Base-by-base conservation (phyloP, 2,113 vertebrate species). In the Nasalis larvatus region DNA sequence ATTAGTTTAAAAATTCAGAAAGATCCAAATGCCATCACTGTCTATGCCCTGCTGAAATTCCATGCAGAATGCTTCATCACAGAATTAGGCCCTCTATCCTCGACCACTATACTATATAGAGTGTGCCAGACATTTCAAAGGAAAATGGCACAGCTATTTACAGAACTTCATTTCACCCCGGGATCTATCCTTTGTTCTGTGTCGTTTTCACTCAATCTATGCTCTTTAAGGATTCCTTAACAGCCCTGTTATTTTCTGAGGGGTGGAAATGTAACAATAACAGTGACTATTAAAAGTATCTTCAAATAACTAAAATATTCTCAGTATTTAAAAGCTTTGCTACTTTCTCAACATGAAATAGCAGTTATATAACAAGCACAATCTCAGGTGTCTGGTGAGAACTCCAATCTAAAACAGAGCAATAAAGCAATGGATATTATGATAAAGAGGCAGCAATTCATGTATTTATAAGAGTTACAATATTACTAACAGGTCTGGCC, bases 121-220 rank as follows among this genome's bases (percentile, higher is more conserved):
- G 77, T 25, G 20, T 91, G 47, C 69, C 68, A 85, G 89, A 84
- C 45, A 66, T 71, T 87, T 98, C 89, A 86, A 90, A 97, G 86
- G 93, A 95, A 97, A 97, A 95, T 12, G 56, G 96, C 95, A 37
- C 18, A 87, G 78, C 58, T 94, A 76, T 96, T 97, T 93, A 89
- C 35, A 97, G 93, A 96, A 49, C 42, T 16, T 76, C 42, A 68
- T 52, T 63, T 82, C 96, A 35, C 95, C 88, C 92, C 90, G 73
- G 47, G 74, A 94, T n/a, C 93, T 94, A 10, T 69, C 89, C 92
- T 89, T 98, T 97, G 88, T 97, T 91, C 86, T 71, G 30, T 92
- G 54, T 89, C 42, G 92, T 85, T 97, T 95, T 47, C 85, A 86
- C 86, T 97, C 94, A 81, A 8, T 84, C 89, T 66, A 3, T 52